Conservation (phyloP, 1,140 invertebrate genomes). For the Formica selysi region DNA sequence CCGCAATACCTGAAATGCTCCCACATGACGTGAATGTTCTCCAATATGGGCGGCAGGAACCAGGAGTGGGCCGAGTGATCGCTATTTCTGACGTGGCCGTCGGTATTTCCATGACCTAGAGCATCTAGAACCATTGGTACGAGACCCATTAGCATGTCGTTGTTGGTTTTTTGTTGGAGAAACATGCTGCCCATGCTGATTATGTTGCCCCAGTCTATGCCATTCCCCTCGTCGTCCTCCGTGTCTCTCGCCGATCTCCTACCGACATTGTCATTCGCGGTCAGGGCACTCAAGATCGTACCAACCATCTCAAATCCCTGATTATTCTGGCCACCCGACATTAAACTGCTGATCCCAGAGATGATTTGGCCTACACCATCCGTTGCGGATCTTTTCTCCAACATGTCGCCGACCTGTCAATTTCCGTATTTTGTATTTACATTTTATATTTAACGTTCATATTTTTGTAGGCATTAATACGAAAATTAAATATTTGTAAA, state of each 20-base stretch:
- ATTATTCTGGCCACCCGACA: conserved; percentile 83
- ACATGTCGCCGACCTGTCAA: conserved; percentile 73
- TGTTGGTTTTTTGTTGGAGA: conserved; percentile 84
- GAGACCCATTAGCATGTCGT: conserved; percentile 88
- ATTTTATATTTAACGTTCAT: not conserved
- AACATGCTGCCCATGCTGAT: conserved; percentile 89
- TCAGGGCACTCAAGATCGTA: conserved; percentile 85
- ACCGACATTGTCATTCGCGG: conserved; percentile 73
- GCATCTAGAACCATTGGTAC: conserved; percentile 89
- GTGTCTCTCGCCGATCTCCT: conserved; percentile 75
- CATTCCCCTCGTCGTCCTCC: conserved; percentile 66
- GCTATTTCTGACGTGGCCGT: conserved; percentile 84
- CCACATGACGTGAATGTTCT: conserved; percentile 91
- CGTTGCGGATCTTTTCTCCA: conserved; percentile 69
- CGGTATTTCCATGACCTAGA: conserved; percentile 83
- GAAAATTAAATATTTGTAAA: conserved; percentile 7
- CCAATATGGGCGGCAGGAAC: conserved; percentile 91
- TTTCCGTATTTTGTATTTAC: not conserved
- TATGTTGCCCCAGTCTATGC: conserved; percentile 87
- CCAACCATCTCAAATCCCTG: conserved; percentile 87
- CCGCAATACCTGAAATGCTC: conserved; percentile 88
- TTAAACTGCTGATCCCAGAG: conserved; percentile 86
- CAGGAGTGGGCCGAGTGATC: conserved; percentile 91
- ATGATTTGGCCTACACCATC: conserved; percentile 80
- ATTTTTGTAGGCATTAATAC: too few relatives aligned